A percentile compares a stretch with the other conserved stretches of the same genome.
These are phyloP conservation scores for Bombus fervidus DNA, from an alignment of 1,140 invertebrate species.

Conservation along the genomic window DNA sequence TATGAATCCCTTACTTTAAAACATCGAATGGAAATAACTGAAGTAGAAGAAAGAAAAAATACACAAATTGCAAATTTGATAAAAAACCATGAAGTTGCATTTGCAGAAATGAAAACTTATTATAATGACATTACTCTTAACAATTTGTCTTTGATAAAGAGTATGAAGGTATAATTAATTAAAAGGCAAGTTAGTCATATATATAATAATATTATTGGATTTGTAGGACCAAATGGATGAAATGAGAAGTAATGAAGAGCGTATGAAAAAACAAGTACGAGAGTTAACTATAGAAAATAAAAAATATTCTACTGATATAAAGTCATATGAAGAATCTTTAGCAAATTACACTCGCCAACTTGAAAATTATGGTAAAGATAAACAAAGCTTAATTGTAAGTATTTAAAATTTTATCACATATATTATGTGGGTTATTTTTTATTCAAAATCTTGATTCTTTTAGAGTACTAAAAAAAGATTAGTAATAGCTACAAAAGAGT, in stretches of 20 bases:
- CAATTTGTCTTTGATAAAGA: conserved; percentile 92
- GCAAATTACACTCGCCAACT: conserved; percentile 88
- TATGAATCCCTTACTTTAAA: conserved; percentile 89
- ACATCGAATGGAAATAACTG: conserved; percentile 90
- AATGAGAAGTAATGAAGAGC: conserved; percentile 90
- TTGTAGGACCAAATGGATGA: conserved; percentile 91
- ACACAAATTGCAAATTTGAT: conserved; percentile 91
- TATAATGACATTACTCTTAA: conserved; percentile 97
- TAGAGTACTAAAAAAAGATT: conserved; percentile 87
- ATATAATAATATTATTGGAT: background rate
- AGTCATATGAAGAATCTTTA: conserved; percentile 86
- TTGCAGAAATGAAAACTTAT: conserved; percentile 95
- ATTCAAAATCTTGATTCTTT: conserved; percentile 65
- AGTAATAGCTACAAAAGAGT: conserved; percentile 83
- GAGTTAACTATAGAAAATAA: conserved; percentile 88
- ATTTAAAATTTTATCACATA: conserved; percentile 24
- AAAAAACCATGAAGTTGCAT: conserved; percentile 92
- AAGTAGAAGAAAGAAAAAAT: conserved; percentile 95
- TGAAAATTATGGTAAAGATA: conserved; percentile 92
- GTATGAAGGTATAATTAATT: conserved; percentile 85
- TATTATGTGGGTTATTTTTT: background rate
- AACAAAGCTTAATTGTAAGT: conserved; percentile 81
- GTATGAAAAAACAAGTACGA: conserved; percentile 87
- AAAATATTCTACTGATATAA: conserved; percentile 87
- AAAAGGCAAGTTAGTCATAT: background rate